phyloP scores from a whole-genome alignment of 2,888 invertebrate genomes.

The Lagria hirta region DNA sequence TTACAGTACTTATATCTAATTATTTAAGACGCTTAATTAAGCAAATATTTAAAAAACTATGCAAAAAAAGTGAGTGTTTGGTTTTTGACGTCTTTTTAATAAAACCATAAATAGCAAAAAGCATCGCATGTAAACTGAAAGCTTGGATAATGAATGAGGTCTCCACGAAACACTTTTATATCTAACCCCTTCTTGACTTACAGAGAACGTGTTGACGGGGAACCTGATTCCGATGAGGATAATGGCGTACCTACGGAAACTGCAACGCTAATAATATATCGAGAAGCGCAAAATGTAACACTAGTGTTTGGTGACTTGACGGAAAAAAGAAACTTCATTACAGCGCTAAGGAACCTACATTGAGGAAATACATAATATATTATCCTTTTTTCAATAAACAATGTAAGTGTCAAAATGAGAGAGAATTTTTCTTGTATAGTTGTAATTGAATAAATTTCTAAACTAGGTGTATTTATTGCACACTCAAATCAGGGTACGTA shows the following conservation, averaged over 20 bases:
- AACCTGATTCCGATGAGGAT: slow-evolving; percentile 14
- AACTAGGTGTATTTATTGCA: slow-evolving; percentile 4
- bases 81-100: too few relatives aligned
- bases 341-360: slow-evolving; percentile 14
- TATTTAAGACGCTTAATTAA: too few relatives aligned
- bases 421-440: slow-evolving; percentile 5
- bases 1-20: too few relatives aligned
- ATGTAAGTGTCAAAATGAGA: slow-evolving; percentile 7
- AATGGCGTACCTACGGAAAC: slow-evolving; percentile 8
- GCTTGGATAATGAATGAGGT: too few relatives aligned
- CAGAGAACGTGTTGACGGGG: too few relatives aligned
- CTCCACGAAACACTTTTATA: too few relatives aligned
- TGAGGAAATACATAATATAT: slow-evolving; percentile 17
- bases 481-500: slow-evolving; percentile 1
- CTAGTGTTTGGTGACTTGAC: slow-evolving; percentile 15
- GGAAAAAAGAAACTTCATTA: slow-evolving; percentile 14
- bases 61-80: too few relatives aligned
- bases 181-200: too few relatives aligned
- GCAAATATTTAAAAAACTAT: too few relatives aligned
- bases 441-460: slow-evolving; percentile 2
- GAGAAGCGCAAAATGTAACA: slow-evolving; percentile 16
- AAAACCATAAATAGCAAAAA: too few relatives aligned
- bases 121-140: too few relatives aligned
- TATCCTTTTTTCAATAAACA: slow-evolving; percentile 10
- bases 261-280: slow-evolving; percentile 13